phyloP scores from a whole-genome alignment of 2,797 vertebrate genomes.

The Helarctos malayanus region DNA sequence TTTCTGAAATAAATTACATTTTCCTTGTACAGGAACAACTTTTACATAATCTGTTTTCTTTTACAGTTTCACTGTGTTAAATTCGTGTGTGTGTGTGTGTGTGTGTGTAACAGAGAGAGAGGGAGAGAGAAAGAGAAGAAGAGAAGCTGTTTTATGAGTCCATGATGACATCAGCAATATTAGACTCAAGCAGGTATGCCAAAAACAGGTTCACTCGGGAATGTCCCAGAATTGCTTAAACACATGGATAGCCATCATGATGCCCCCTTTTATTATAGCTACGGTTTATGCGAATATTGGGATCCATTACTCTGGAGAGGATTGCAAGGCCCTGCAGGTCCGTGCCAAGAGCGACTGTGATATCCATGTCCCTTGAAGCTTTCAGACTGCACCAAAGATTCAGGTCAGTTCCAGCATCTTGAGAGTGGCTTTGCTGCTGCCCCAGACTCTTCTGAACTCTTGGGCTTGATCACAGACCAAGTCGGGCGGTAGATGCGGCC shows the following conservation, averaged over 20 bases:
- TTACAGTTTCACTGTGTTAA: neutral
- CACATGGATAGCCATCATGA: neutral
- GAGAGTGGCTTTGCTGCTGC: neutral
- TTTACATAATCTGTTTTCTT: conserved; percentile 50
- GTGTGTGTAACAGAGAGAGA: too few relatives aligned
- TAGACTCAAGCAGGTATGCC: neutral
- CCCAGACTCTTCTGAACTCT: neutral
- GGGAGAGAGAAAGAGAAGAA: neutral
- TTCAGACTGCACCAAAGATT: neutral
- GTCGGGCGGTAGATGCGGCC: neutral
- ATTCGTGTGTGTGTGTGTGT: neutral
- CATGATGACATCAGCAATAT: neutral
- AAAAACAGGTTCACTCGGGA: neutral
- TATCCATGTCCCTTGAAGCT: neutral
- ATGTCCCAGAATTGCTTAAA: neutral
- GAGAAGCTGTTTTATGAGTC: neutral
- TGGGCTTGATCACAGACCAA: neutral
- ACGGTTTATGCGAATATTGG: neutral
- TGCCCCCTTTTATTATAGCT: neutral
- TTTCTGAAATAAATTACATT: conserved; percentile 87
- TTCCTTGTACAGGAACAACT: conserved; percentile 86
- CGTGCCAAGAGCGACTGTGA: neutral
- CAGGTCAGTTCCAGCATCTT: neutral
- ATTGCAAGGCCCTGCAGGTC: neutral
- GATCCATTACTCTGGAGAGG: neutral